A percentile compares a stretch with the other conserved stretches of the same genome.
Evolutionary conservation across 2,888 invertebrate species (phyloP).

Genomic region (Drosophila kuntzei): DNA sequence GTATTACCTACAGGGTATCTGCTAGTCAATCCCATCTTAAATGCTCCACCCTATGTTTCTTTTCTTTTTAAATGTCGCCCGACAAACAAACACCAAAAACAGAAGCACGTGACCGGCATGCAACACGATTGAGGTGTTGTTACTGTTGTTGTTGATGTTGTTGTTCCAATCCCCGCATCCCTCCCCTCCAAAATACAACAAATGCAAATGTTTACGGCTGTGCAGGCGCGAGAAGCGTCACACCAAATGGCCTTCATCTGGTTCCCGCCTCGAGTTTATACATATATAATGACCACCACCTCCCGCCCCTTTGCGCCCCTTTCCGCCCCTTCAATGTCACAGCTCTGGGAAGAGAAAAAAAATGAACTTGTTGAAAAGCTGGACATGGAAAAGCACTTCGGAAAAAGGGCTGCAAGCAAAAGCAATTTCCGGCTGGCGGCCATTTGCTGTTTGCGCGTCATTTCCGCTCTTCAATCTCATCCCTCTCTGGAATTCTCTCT

Average conservation of each 20-base stretch:
- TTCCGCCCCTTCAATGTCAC: not conserved
- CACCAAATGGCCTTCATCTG: conserved; percentile 56
- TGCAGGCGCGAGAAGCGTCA: conserved; percentile 56
- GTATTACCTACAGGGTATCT: not conserved
- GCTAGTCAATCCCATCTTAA: not conserved
- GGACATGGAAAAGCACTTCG: conserved; percentile 64
- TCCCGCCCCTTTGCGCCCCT: not conserved
- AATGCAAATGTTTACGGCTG: conserved; percentile 71
- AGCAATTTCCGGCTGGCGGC: conserved; percentile 69
- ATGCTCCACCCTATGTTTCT: not conserved
- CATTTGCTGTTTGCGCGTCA: conserved; percentile 70
- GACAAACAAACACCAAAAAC: conserved; percentile 47
- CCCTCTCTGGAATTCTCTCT: not conserved
- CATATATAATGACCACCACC: conserved; percentile 34
- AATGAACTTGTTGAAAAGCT: conserved; percentile 34
- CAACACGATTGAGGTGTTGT: conserved; percentile 19
- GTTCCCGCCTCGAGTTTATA: conserved; percentile 12
- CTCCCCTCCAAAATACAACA: conserved; percentile 19
- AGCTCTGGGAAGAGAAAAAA: conserved; percentile 1
- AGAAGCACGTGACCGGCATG: conserved; percentile 68
- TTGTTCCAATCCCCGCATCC: not conserved
- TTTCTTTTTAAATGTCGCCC: conserved; percentile 26
- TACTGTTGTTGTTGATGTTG: not conserved
- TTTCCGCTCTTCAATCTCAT: conserved; percentile 52
- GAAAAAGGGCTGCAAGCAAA: conserved; percentile 54